Evolutionary conservation across 1,140 invertebrate genomes (phyloP).

Genomic region (Archegozetes longisetosus): DNA sequence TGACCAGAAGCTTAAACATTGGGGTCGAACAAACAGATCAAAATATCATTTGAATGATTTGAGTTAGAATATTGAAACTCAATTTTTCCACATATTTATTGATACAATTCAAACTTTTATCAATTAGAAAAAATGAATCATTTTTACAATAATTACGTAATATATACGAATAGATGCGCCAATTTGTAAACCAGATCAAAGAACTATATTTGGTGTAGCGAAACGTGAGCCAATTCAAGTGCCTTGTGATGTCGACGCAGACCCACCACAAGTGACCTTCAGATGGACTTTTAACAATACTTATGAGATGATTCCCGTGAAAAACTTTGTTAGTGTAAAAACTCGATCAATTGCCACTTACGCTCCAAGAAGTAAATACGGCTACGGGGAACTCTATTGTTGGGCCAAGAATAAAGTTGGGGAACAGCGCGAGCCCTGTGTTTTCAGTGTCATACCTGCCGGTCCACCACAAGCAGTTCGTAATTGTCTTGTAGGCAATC

Average conservation of each 20-base stretch:
- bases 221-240: constrained; percentile 23
- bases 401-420: constrained; percentile 50
- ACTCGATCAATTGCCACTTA: constrained; percentile 29
- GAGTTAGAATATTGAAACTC: no score
- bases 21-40: no score
- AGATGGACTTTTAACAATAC: constrained; percentile 24
- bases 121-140: no score
- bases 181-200: constrained; percentile 21
- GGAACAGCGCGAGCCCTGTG: constrained; percentile 53
- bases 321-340: constrained; percentile 43
- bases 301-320: neutral
- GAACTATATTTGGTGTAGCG: constrained; percentile 21
- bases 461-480: constrained; percentile 60
- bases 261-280: constrained; percentile 24
- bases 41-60: no score
- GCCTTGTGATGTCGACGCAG: constrained; percentile 23
- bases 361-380: constrained; percentile 54
- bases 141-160: no score
- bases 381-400: constrained; percentile 72
- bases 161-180: constrained; percentile 21
- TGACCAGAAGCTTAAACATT: no score
- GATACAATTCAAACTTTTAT: no score
- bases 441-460: constrained; percentile 70
- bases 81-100: no score
- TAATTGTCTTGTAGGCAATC: constrained; percentile 71